Conservation (phyloP, 2,113 vertebrate genomes). For the Notothenia coriiceps region DNA sequence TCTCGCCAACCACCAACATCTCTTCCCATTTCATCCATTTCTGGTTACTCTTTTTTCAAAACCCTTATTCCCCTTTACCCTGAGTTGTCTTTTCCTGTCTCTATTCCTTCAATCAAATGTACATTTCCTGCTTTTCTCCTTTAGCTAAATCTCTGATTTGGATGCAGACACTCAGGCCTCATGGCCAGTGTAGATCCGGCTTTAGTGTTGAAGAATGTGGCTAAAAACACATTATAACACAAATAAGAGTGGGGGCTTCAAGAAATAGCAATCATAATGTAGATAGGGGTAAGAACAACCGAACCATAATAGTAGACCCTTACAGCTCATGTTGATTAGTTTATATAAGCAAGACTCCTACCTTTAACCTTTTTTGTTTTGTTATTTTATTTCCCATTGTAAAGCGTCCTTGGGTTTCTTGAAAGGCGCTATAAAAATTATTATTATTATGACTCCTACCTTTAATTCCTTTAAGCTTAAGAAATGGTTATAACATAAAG, state of each 20-base stretch:
- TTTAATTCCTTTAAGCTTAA: no score
- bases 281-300: conserved; percentile 10
- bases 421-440: no score
- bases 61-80: conserved; percentile 6
- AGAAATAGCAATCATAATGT: conserved; percentile 24
- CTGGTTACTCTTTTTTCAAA: conserved; percentile 10
- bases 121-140: conserved; percentile 20
- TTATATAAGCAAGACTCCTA: neutral
- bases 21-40: conserved; percentile 34
- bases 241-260: conserved; percentile 29
- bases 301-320: neutral
- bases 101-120: conserved; percentile 14
- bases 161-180: conserved; percentile 12
- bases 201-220: conserved; percentile 9
- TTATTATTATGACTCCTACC: no score
- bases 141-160: conserved; percentile 25
- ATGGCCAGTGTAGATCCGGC: conserved; percentile 37
- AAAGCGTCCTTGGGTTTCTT: no score
- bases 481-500: no score
- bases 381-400: no score
- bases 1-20: conserved; percentile 7
- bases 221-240: neutral
- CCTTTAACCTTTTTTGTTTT: neutral
- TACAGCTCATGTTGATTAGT: neutral
- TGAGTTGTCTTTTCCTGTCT: conserved; percentile 2